Conservation (phyloP, 1,140 invertebrate species). For the Leptopilina clavipes region DNA sequence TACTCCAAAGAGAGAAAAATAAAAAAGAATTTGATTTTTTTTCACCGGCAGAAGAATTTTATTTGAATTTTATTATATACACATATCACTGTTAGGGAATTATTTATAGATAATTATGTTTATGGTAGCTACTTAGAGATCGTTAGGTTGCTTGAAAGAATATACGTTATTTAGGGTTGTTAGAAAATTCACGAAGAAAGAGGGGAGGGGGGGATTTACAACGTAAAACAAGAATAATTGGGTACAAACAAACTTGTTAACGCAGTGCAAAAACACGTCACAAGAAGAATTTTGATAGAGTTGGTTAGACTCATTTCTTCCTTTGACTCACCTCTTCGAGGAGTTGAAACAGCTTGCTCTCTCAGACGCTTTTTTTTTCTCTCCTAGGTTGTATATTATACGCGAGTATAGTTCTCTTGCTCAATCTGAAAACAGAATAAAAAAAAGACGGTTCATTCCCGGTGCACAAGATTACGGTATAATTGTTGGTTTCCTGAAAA, state of each 20-base stretch:
- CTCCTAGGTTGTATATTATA: no score
- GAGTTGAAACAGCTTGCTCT: not conserved
- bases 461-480: conserved; percentile 1
- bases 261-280: not conserved
- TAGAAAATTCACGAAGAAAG: not conserved
- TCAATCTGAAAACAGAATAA: conserved; percentile 3
- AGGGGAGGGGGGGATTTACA: not conserved
- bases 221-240: not conserved
- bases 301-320: not conserved
- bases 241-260: not conserved
- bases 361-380: not conserved
- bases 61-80: no score
- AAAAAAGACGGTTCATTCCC: not conserved
- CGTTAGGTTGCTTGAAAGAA: not conserved
- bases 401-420: conserved; percentile 6
- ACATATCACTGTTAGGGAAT: no score
- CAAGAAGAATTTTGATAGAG: not conserved
- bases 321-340: not conserved
- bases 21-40: no score
- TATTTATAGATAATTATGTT: not conserved
- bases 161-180: not conserved
- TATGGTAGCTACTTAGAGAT: not conserved
- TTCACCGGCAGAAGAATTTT: not conserved
- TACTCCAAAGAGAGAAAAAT: no score
- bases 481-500: conserved; percentile 3